A percentile compares a stretch with the other conserved stretches of the same genome.
phyloP scores from a whole-genome alignment of 2,888 invertebrate genomes.

The Chorisops tibialis region DNA sequence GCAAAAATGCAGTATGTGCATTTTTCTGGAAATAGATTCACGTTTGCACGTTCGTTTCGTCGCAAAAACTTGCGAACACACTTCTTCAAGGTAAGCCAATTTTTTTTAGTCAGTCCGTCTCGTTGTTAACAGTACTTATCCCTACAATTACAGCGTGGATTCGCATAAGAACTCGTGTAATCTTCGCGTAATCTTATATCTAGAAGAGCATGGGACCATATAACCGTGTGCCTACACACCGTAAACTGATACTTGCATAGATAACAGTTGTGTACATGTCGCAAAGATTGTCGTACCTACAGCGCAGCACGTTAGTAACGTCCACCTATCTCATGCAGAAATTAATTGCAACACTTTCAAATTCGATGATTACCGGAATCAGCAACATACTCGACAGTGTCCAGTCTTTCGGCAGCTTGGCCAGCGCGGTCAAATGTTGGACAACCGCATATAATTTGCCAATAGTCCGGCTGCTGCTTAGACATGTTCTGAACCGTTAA shows the following conservation, averaged over 20 bases:
- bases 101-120: background rate
- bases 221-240: constrained; percentile 21
- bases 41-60: background rate
- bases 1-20: too few relatives aligned
- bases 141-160: constrained; percentile 6
- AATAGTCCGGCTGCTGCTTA: too few relatives aligned
- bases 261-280: constrained; percentile 21
- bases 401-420: background rate
- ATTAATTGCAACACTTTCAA: constrained; percentile 25
- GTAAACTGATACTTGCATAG: constrained; percentile 21
- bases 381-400: background rate
- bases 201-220: constrained; percentile 11
- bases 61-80: constrained; percentile 5
- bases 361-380: constrained; percentile 16
- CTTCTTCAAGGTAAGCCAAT: background rate
- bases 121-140: constrained; percentile 10
- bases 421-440: background rate
- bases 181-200: constrained; percentile 21
- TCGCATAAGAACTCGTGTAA: constrained; percentile 18
- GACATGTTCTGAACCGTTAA: too few relatives aligned
- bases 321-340: constrained; percentile 12
- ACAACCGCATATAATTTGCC: background rate
- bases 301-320: constrained; percentile 21
- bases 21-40: too few relatives aligned
- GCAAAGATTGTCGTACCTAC: constrained; percentile 14